Evolutionary conservation across 2,888 invertebrate genomes (phyloP).

Genomic region (Laothoe populi): DNA sequence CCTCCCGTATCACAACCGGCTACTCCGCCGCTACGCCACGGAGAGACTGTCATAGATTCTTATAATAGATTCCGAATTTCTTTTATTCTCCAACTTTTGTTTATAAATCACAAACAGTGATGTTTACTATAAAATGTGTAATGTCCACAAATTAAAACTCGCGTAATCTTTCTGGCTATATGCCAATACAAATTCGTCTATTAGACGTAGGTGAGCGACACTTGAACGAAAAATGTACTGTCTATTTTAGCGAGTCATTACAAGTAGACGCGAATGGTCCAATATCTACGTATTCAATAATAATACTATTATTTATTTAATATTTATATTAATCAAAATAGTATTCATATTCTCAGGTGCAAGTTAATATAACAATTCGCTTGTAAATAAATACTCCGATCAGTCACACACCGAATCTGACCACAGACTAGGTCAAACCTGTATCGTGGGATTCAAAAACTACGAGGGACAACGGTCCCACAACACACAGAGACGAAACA

Average conservation of each 20-base stretch:
- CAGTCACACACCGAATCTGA: not conserved
- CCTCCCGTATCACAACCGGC: no score
- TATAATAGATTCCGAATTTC: no score
- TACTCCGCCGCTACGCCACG: no score
- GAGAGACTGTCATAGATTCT: no score
- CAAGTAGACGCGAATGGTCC: conserved; percentile 33
- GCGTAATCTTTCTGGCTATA: conserved; percentile 68
- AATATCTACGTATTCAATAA: conserved; percentile 4
- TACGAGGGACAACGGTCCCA: no score
- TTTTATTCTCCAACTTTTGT: no score
- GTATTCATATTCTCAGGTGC: not conserved
- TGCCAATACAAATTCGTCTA: conserved; percentile 71
- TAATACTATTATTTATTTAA: conserved; percentile 17
- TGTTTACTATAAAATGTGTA: conserved; percentile 1
- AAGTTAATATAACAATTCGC: not conserved
- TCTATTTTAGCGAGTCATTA: conserved; percentile 74
- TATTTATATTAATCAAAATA: not conserved
- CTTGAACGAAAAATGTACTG: conserved; percentile 55
- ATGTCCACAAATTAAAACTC: conserved; percentile 28
- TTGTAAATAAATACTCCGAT: not conserved
- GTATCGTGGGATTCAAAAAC: no score
- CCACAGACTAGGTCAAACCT: no score
- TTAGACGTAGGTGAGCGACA: conserved; percentile 76
- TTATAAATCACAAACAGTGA: not conserved
- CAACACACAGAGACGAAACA: no score